These are phyloP conservation scores for Nanorana parkeri DNA, from an alignment of 2,113 vertebrate genomes.

Conservation along the genomic window DNA sequence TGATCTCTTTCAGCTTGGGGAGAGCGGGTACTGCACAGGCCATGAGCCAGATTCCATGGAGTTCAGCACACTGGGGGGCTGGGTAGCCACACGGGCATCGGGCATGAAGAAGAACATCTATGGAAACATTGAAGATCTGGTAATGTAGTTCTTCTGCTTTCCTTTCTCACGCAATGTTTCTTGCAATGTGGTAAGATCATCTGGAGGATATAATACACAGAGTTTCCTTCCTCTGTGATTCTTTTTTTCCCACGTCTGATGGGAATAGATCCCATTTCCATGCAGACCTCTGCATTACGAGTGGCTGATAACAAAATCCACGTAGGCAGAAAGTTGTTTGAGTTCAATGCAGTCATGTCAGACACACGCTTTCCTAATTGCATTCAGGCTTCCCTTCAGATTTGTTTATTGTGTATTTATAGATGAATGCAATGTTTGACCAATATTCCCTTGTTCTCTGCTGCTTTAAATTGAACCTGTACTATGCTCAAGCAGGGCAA, in stretches of 20 bases:
- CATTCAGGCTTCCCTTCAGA: neutral
- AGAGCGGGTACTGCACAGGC: conserved; percentile 95
- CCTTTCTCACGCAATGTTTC: conserved; percentile 20
- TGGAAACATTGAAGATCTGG: conserved; percentile 98
- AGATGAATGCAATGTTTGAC: neutral
- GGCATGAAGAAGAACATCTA: conserved; percentile 99
- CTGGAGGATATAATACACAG: conserved; percentile 29
- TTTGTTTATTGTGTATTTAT: conserved; percentile 1
- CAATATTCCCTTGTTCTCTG: neutral
- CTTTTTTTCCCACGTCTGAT: conserved; percentile 49
- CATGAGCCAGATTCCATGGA: conserved; percentile 98
- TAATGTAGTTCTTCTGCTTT: conserved; percentile 64
- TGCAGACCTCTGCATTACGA: conserved; percentile 4
- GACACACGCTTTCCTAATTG: neutral
- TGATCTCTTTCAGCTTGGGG: conserved; percentile 83
- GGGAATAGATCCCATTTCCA: conserved; percentile 34
- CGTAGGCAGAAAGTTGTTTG: neutral
- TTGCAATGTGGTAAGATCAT: conserved; percentile 15
- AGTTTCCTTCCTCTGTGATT: conserved; percentile 27
- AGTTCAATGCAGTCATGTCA: neutral
- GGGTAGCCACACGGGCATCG: conserved; percentile 96
- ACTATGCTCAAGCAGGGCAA: no score
- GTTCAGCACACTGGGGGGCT: conserved; percentile 96
- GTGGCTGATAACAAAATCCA: neutral
- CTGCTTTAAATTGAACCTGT: no score